These are phyloP conservation scores for Drosophila carrolli DNA, from an alignment of 1,140 invertebrate genomes.

Conservation along the genomic window DNA sequence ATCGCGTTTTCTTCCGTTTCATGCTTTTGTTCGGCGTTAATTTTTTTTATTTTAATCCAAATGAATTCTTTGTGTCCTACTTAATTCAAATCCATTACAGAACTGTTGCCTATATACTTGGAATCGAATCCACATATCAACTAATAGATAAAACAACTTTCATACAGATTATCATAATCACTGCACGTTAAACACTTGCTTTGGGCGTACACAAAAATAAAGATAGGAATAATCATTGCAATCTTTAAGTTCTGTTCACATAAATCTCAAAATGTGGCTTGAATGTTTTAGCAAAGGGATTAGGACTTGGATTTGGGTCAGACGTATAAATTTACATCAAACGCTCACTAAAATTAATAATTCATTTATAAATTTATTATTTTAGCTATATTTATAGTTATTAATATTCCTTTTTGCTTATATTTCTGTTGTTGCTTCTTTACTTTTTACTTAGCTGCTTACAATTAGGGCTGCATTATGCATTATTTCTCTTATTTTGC, in stretches of 20 bases:
- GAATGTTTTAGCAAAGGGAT: conserved; percentile 5
- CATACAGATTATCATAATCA: conserved; percentile 43
- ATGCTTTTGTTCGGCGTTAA: conserved; percentile 28
- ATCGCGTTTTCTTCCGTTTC: conserved; percentile 10
- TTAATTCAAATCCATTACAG: conserved; percentile 48
- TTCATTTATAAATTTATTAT: conserved; percentile 83
- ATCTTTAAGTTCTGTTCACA: conserved; percentile 49
- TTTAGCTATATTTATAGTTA: conserved; percentile 81
- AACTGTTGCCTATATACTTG: conserved; percentile 31
- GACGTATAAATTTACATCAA: conserved; percentile 73
- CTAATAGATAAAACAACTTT: conserved; percentile 58
- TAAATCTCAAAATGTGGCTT: conserved; percentile 44
- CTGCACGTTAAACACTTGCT: conserved; percentile 27
- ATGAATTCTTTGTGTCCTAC: conserved; percentile 32
- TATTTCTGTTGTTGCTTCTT: conserved; percentile 20
- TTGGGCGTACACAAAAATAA: conserved; percentile 31
- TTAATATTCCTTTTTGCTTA: conserved; percentile 62
- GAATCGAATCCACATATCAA: conserved; percentile 46
- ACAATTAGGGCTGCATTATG: conserved; percentile 64
- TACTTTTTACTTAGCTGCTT: conserved; percentile 39
- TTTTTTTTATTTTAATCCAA: conserved; percentile 26
- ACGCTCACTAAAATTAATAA: conserved; percentile 75
- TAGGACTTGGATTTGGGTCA: conserved; percentile 9
- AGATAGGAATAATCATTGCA: conserved; percentile 35
- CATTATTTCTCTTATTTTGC: conserved; percentile 60